These are phyloP conservation scores for Melitaea cinxia DNA, from an alignment of 1,140 invertebrate genomes.

Conservation along the genomic window DNA sequence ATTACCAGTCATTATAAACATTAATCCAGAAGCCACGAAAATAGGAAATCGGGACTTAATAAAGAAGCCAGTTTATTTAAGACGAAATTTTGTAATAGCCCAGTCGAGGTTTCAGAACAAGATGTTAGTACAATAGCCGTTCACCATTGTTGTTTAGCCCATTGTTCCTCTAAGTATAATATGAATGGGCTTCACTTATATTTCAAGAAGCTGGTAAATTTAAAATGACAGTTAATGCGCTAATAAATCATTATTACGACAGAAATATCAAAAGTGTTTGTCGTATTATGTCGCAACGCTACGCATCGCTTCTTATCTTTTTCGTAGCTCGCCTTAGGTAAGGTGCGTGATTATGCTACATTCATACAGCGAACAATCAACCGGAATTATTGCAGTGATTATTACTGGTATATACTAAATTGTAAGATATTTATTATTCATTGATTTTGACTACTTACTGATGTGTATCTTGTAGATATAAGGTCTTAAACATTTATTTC, in stretches of 20 bases:
- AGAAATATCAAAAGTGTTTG: too few species aligned
- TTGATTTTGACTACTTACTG: too few species aligned
- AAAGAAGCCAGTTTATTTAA: constrained; percentile 31
- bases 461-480: too few species aligned
- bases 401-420: too few species aligned
- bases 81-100: constrained; percentile 28
- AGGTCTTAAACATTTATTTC: too few species aligned
- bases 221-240: constrained; percentile 9
- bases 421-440: too few species aligned
- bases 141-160: constrained; percentile 28
- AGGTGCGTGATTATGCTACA: too few species aligned
- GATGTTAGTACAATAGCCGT: constrained; percentile 33
- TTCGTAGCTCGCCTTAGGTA: too few species aligned
- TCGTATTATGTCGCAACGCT: too few species aligned
- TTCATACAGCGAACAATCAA: too few species aligned
- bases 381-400: too few species aligned
- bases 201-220: constrained; percentile 22
- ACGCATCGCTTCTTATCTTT: too few species aligned
- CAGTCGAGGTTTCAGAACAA: constrained; percentile 33
- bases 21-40: constrained; percentile 18
- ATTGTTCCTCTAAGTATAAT: constrained; percentile 31
- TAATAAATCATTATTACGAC: not conserved
- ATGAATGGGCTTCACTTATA: constrained; percentile 24
- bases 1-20: constrained; percentile 1
- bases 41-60: constrained; percentile 19